Percentiles rank a stretch among this genome's conserved stretches.
These are phyloP conservation scores for Dryobota labecula DNA, from an alignment of 2,888 invertebrate genomes.

Conservation along the genomic window DNA sequence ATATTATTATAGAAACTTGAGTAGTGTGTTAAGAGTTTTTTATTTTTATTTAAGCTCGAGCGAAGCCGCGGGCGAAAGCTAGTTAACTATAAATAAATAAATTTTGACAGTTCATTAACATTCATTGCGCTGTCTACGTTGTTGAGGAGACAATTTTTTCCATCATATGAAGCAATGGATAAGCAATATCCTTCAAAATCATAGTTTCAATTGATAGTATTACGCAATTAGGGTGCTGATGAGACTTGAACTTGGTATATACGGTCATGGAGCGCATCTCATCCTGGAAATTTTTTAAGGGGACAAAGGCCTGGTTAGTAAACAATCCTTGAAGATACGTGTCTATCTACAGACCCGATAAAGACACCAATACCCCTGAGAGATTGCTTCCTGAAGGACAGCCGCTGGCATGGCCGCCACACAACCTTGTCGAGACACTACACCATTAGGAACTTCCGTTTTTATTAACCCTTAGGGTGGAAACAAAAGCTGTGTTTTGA, in stretches of 20 bases:
- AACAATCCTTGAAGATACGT: slow-evolving; percentile 12
- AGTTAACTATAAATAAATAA: no score
- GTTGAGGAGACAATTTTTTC: no score
- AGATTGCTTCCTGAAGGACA: slow-evolving; percentile 38
- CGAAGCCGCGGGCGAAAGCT: no score
- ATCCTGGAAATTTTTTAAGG: background rate
- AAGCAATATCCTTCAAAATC: no score
- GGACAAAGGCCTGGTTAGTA: background rate
- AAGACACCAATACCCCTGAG: slow-evolving; percentile 19
- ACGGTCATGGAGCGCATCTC: background rate
- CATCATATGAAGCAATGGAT: no score
- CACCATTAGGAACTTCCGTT: slow-evolving; percentile 37
- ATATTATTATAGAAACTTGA: no score
- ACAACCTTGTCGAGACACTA: slow-evolving; percentile 41
- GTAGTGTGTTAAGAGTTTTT: no score
- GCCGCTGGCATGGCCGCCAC: slow-evolving; percentile 37
- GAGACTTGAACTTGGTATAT: background rate
- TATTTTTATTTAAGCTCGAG: no score
- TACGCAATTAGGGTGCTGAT: no score
- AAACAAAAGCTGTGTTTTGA: slow-evolving; percentile 1
- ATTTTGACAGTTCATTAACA: no score
- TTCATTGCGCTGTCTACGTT: no score
- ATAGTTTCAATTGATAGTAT: no score
- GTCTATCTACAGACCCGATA: background rate
- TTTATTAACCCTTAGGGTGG: background rate